A percentile compares a stretch with the other conserved stretches of the same genome.
These are phyloP conservation scores for Xenopus tropicalis DNA, from an alignment of 2,113 vertebrate genomes.

Conservation along the genomic window DNA sequence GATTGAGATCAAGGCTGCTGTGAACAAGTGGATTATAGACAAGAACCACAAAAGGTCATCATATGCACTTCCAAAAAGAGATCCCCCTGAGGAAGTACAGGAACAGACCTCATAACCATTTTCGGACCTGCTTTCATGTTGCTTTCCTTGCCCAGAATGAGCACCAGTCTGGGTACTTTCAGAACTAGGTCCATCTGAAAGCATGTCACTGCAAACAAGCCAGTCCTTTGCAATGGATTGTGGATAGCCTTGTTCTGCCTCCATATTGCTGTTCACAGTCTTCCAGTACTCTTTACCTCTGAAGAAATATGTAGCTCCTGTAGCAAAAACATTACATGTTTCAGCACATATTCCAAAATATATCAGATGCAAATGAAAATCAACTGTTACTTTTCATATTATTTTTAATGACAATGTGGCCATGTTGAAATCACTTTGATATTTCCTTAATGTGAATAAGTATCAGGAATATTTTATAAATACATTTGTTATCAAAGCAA, in stretches of 20 bases:
- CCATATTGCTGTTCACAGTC: conserved; percentile 76
- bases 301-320: conserved; percentile 93
- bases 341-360: background rate
- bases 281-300: conserved; percentile 93
- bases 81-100: conserved; percentile 69
- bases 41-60: background rate
- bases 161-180: conserved; percentile 59
- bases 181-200: conserved; percentile 64
- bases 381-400: no score
- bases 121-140: conserved; percentile 68
- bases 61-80: background rate
- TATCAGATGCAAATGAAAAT: no score
- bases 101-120: conserved; percentile 87
- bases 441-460: background rate
- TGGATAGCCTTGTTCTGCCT: conserved; percentile 76
- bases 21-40: conserved; percentile 61
- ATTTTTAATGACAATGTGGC: background rate
- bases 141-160: conserved; percentile 62
- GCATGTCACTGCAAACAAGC: conserved; percentile 83
- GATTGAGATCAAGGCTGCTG: conserved; percentile 47
- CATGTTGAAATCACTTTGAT: background rate
- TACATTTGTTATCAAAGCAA: background rate
- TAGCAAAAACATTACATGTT: background rate
- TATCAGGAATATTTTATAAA: background rate
- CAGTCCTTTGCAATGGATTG: conserved; percentile 85